Percentiles rank a stretch among this genome's conserved stretches.
phyloP scores from a whole-genome alignment of 2,113 vertebrate species.

The Probosciger aterrimus region DNA sequence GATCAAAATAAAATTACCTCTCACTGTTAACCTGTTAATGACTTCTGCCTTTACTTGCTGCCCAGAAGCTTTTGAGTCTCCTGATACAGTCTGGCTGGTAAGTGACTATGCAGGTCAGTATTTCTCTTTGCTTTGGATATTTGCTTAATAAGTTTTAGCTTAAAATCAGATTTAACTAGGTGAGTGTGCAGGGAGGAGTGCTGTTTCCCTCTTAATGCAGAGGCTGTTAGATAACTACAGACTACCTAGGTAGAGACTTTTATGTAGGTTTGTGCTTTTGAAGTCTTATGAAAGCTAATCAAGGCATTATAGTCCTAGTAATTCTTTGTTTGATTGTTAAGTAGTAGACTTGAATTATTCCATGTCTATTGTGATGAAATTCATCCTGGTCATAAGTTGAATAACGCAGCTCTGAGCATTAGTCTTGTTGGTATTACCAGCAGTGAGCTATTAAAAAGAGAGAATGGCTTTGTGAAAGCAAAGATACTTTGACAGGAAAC shows the following conservation, averaged over 20 bases:
- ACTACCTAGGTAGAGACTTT: not conserved
- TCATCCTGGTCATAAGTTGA: not conserved
- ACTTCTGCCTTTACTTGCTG: not conserved
- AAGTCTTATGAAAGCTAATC: not conserved
- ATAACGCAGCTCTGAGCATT: not conserved
- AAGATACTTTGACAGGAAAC: not conserved
- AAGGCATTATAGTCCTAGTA: not conserved
- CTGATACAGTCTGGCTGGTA: not conserved
- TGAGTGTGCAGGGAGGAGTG: not conserved
- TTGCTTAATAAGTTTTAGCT: not conserved
- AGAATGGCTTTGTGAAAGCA: not conserved
- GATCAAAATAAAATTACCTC: not conserved
- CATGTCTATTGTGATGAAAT: not conserved
- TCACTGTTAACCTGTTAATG: not conserved
- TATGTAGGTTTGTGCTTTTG: not conserved
- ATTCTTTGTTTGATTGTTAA: not conserved
- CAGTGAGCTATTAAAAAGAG: not conserved
- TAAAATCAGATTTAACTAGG: not conserved
- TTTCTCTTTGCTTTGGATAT: not conserved
- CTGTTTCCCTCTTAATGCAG: not conserved
- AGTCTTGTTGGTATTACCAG: not conserved
- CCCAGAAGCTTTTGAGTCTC: not conserved
- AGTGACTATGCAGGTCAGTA: not conserved
- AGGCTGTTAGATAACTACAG: not conserved
- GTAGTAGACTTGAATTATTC: not conserved